Evolutionary conservation across 1,140 invertebrate species (phyloP).

Genomic region (Acyrthosiphon pisum): DNA sequence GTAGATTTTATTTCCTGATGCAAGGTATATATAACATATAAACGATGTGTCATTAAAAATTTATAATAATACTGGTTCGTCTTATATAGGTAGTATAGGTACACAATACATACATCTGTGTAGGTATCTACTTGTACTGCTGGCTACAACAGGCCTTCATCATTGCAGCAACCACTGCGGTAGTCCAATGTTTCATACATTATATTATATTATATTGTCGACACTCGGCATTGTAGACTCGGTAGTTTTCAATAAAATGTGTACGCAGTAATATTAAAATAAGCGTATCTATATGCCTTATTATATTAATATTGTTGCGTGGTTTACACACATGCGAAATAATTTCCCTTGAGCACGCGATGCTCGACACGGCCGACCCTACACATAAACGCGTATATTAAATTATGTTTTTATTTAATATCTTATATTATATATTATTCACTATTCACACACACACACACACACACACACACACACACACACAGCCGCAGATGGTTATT

Average conservation of each 20-base stretch:
- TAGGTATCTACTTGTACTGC: not conserved
- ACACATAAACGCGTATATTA: not conserved
- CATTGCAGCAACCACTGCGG: not conserved
- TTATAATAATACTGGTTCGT: not conserved
- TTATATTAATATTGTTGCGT: not conserved
- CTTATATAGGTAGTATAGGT: no score
- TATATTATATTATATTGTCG: constrained; percentile 8
- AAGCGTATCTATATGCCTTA: not conserved
- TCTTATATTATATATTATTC: not conserved
- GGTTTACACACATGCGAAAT: not conserved
- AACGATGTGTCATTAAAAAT: not conserved
- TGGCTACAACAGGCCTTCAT: not conserved
- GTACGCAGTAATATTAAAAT: not conserved
- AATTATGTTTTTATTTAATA: not conserved
- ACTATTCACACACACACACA: not conserved
- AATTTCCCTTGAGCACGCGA: constrained; percentile 28
- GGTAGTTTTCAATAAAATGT: not conserved
- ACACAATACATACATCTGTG: not conserved
- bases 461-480: no score
- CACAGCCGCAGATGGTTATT: not conserved
- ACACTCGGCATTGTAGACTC: not conserved
- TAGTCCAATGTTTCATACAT: not conserved
- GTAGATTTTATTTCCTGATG: no score
- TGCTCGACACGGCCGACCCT: not conserved
- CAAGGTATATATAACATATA: not conserved